Percentiles rank a stretch among this genome's conserved stretches.
Evolutionary conservation across 37 sponge, comb jelly and placozoan species (phyloP).

Genomic region (Diacarnus erythraeanus): DNA sequence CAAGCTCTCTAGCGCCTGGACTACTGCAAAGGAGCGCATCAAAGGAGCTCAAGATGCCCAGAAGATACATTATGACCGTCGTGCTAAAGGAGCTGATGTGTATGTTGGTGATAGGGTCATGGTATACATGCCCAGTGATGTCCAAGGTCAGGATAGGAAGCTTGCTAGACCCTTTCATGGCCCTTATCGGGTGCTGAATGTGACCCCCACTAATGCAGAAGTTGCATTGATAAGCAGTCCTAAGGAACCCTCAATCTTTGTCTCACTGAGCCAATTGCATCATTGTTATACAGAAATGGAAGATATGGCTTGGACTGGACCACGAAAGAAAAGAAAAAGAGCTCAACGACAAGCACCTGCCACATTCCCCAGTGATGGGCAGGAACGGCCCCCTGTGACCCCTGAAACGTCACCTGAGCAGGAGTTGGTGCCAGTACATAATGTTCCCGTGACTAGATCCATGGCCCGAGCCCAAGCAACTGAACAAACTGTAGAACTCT

Average conservation of each 20-base stretch:
- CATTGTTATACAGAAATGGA: constrained; percentile 7
- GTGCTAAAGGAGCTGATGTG: constrained; percentile 5
- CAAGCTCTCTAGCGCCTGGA: background rate
- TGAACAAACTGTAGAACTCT: no score
- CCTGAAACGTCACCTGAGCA: background rate
- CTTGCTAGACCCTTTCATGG: no score
- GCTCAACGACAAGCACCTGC: background rate
- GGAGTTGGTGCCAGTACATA: background rate
- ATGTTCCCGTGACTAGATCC: background rate
- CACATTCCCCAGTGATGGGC: background rate
- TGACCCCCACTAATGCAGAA: constrained; percentile 23
- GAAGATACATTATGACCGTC: constrained; percentile 13
- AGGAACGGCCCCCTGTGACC: background rate
- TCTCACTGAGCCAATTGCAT: constrained; percentile 10
- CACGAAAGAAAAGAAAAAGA: background rate
- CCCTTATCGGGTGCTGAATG: constrained; percentile 16
- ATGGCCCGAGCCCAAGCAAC: background rate
- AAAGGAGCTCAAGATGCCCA: constrained; percentile 19
- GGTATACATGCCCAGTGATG: no score
- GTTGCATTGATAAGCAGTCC: background rate
- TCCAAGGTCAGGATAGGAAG: no score
- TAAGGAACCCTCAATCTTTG: background rate
- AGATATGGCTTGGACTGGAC: constrained; percentile 3
- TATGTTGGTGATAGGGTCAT: constrained; percentile 23
- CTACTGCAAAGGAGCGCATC: constrained; percentile 16